Conservation (phyloP, 2,888 invertebrate species). For the Torymus aiolomorphi region DNA sequence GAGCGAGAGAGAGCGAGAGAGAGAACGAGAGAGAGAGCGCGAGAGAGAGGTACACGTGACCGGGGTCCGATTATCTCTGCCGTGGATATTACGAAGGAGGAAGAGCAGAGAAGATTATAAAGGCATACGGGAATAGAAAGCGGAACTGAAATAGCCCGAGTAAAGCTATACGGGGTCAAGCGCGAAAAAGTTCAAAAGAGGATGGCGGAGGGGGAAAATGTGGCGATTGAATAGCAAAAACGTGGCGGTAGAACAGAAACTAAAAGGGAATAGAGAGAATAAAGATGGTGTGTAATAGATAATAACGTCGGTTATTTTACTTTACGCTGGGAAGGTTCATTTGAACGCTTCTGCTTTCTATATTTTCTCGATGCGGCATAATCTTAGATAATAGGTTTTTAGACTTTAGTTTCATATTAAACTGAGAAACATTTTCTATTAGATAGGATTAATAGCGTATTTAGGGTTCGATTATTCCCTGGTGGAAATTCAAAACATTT, state of each 20-base stretch:
- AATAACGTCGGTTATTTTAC: not conserved
- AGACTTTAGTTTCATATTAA: too few species aligned
- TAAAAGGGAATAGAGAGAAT: not conserved
- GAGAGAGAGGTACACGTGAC: conserved; percentile 20
- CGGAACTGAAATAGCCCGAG: conserved; percentile 36
- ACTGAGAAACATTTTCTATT: too few species aligned
- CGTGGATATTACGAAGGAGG: not conserved
- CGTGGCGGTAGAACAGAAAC: not conserved
- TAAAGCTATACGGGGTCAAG: conserved; percentile 17
- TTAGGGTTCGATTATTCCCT: too few species aligned
- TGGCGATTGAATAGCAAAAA: not conserved
- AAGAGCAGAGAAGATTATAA: conserved; percentile 33
- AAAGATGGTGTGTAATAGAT: not conserved
- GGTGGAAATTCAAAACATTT: too few species aligned
- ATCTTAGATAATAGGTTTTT: not conserved
- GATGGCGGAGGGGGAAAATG: not conserved
- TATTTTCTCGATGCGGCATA: not conserved
- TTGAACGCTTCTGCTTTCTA: not conserved
- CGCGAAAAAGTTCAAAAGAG: conserved; percentile 6
- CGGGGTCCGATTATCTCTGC: conserved; percentile 46
- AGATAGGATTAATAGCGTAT: too few species aligned
- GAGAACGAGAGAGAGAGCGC: too few species aligned
- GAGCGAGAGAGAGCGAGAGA: too few species aligned
- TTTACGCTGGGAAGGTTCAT: not conserved
- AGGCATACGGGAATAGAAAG: conserved; percentile 33